Percentiles rank a stretch among this genome's conserved stretches.
phyloP scores from a whole-genome alignment of 1,140 invertebrate species.

The Coenobita brevimanus region DNA sequence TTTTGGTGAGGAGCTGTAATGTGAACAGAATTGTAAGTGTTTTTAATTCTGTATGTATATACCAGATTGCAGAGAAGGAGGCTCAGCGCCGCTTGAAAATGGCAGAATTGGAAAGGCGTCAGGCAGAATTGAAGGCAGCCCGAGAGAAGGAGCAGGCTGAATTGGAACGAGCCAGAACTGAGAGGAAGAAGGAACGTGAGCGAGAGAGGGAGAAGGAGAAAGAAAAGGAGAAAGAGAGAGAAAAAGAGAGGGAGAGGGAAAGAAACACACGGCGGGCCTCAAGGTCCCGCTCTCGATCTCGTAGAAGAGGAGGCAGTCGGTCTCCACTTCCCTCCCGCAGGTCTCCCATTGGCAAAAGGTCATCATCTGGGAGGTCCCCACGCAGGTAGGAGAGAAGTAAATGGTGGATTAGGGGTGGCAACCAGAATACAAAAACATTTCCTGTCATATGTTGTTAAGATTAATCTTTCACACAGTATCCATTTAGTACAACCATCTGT shows the following conservation, averaged over 20 bases:
- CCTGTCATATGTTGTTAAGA: no score
- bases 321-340: no score
- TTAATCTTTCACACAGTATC: no score
- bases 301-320: constrained; percentile 54
- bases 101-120: constrained; percentile 70
- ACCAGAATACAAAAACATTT: not conserved
- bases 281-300: constrained; percentile 49
- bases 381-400: constrained; percentile 7
- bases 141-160: constrained; percentile 48
- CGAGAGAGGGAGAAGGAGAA: constrained; percentile 48
- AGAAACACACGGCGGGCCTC: not conserved
- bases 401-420: not conserved
- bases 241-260: no score
- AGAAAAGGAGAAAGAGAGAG: constrained; percentile 40
- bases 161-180: constrained; percentile 34
- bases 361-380: constrained; percentile 47
- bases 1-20: not conserved
- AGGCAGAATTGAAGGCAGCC: constrained; percentile 51
- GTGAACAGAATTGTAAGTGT: not conserved
- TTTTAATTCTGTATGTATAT: constrained; percentile 37
- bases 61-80: constrained; percentile 88
- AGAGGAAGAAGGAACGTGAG: constrained; percentile 47
- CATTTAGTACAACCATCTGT: no score
- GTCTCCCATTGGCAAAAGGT: constrained; percentile 40
- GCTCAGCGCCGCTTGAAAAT: constrained; percentile 86